Base-by-base conservation (phyloP, 2,888 invertebrate species). In the Anagyrus pseudococci region DNA sequence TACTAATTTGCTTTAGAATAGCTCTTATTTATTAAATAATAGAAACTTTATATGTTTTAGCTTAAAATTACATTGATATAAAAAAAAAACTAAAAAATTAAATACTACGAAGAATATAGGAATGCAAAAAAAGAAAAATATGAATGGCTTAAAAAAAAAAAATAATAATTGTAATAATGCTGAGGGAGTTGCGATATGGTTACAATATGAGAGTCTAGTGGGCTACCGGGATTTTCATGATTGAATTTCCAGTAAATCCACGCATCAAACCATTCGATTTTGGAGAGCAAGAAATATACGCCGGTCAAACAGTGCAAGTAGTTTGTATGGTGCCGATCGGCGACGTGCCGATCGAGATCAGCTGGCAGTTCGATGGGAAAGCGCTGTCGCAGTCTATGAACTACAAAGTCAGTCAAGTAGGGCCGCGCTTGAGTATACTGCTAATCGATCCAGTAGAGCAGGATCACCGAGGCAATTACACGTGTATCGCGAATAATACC, bases 191-290 rank as follows among this genome's bases (percentile, higher is more conserved):
- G n/a, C n/a, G n/a, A n/a, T n/a, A n/a, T n/a, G n/a, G n/a, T n/a
- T n/a, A n/a, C 29, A 29, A 10, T 10, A 44, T 4, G 10, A 44
- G 20, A 44, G 20, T 13, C 8, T 17, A 41, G 4, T n/a, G n/a
- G 15, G 17, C 8, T 4, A 8, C 15, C 33, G 33, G 8, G 3
- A 37, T 37, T 37, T 8, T 57, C 48, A n/a, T 52, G 25, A 65
- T 66, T 58, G 29, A 55, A 52, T 48, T 66, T 65, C 82, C 88
- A 93, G 92, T 92, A 83, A 80, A 88, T 76, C 92, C 92, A 79
- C 89, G 88, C 82, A 91, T 93, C 82, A 88, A 86, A 82, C 91
- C 92, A 75, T 92, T 92, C 83, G 87, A 87, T 80, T 92, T 92
- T 82, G 91, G 91, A 69, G 85, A 87, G 80, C 86, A 87, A 70